Evolutionary conservation across 2,888 invertebrate genomes (phyloP).

Genomic region (Lycocerus yunnanus): DNA sequence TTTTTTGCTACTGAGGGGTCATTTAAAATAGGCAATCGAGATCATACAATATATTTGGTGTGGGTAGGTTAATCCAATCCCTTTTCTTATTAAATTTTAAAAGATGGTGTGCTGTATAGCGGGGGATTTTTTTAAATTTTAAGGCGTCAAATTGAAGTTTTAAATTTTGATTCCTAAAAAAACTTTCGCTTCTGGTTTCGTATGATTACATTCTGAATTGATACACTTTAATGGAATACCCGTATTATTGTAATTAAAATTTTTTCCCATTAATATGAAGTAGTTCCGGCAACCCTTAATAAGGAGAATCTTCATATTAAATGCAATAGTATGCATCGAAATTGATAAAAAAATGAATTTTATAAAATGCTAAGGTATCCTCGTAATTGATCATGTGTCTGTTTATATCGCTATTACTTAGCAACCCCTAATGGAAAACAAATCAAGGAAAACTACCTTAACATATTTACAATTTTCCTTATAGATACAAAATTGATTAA

Average conservation of each 20-base stretch:
- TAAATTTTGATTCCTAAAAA: no score
- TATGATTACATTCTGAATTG: neutral
- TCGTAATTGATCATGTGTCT: constrained; percentile 40
- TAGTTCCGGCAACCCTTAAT: neutral
- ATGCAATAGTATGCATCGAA: neutral
- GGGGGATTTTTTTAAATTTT: no score
- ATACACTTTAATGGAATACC: neutral
- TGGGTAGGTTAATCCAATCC: no score
- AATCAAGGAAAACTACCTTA: neutral
- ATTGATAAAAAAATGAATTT: neutral
- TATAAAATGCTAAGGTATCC: constrained; percentile 1
- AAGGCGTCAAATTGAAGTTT: no score
- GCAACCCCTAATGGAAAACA: constrained; percentile 33
- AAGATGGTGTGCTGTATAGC: no score
- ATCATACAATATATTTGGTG: no score
- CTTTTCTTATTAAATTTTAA: no score
- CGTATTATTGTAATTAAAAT: neutral
- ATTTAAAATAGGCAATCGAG: no score
- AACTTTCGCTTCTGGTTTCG: no score
- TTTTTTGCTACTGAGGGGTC: no score
- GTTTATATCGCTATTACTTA: constrained; percentile 40
- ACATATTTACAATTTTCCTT: neutral
- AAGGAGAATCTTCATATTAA: neutral
- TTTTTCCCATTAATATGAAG: neutral
- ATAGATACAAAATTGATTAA: neutral